Evolutionary conservation across 2,797 vertebrate species (phyloP).

Genomic region (Typhlichthys subterraneus): DNA sequence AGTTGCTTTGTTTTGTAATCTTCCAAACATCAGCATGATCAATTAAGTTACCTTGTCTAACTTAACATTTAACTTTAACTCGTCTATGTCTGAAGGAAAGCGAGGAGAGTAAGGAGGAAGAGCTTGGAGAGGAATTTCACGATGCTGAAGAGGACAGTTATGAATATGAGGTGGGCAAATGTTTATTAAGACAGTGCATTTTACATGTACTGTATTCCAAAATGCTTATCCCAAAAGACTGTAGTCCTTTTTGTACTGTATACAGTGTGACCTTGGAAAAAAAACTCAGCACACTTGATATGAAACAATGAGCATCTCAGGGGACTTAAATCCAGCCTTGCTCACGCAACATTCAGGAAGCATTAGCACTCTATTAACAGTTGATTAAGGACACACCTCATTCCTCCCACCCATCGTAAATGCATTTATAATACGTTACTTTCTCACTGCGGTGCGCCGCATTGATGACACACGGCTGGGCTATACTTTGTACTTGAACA

Average conservation of each 20-base stretch:
- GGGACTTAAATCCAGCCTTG: conserved; percentile 25
- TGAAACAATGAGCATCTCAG: conserved; percentile 7
- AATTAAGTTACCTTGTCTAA: conserved; percentile 7
- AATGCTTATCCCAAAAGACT: conserved; percentile 29
- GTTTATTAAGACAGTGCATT: conserved; percentile 31
- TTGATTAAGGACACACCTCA: conserved; percentile 67
- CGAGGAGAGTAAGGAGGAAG: conserved; percentile 36
- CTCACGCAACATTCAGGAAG: conserved; percentile 38
- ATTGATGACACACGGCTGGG: conserved; percentile 7
- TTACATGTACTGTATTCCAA: conserved; percentile 9
- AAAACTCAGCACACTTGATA: not conserved
- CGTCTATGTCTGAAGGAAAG: conserved; percentile 55
- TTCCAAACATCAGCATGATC: conserved; percentile 12
- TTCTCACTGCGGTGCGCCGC: conserved; percentile 17
- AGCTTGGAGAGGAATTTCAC: conserved; percentile 51
- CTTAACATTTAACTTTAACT: not conserved
- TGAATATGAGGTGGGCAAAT: conserved; percentile 73
- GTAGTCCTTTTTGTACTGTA: conserved; percentile 3
- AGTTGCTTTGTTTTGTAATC: conserved; percentile 29
- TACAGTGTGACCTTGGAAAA: conserved; percentile 38
- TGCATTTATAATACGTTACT: conserved; percentile 29
- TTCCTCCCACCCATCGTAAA: conserved; percentile 37
- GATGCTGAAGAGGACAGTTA: conserved; percentile 60
- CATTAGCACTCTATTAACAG: not conserved
- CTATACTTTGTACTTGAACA: conserved; percentile 8